Evolutionary conservation across 2,797 vertebrate genomes (phyloP).

Genomic region (Pangasius djambal): DNA sequence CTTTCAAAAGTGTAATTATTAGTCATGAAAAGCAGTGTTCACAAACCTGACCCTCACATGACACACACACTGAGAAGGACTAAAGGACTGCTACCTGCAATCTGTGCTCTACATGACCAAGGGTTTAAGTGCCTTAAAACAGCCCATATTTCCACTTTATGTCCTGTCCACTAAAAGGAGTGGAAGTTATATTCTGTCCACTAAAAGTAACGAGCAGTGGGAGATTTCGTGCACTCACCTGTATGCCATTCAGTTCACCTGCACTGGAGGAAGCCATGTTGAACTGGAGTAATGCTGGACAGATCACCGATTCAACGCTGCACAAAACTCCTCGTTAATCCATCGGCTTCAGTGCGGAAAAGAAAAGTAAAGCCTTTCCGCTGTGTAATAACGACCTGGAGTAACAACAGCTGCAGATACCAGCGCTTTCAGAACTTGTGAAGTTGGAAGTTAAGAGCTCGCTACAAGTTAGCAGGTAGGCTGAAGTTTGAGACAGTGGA

Average conservation of each 20-base stretch:
- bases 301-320: constrained; percentile 27
- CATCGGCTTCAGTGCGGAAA: constrained; percentile 28
- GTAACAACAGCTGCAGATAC: not conserved
- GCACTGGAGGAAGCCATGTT: constrained; percentile 62
- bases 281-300: constrained; percentile 35
- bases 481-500: not conserved
- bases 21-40: not conserved
- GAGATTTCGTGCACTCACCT: constrained; percentile 52
- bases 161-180: too few relatives aligned
- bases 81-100: not conserved
- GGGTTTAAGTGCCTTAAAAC: not conserved
- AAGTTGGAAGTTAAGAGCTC: not conserved
- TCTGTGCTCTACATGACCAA: too few relatives aligned
- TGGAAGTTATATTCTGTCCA: not conserved
- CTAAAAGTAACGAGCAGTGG: not conserved
- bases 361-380: not conserved
- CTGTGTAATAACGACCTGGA: not conserved
- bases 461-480: not conserved
- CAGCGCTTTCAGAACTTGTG: not conserved
- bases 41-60: not conserved
- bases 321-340: constrained; percentile 45
- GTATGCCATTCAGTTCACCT: constrained; percentile 57
- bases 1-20: not conserved
- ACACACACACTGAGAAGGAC: not conserved
- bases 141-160: not conserved